These are phyloP conservation scores for Cerastoderma edule DNA, from an alignment of 2,888 invertebrate genomes.

Conservation along the genomic window DNA sequence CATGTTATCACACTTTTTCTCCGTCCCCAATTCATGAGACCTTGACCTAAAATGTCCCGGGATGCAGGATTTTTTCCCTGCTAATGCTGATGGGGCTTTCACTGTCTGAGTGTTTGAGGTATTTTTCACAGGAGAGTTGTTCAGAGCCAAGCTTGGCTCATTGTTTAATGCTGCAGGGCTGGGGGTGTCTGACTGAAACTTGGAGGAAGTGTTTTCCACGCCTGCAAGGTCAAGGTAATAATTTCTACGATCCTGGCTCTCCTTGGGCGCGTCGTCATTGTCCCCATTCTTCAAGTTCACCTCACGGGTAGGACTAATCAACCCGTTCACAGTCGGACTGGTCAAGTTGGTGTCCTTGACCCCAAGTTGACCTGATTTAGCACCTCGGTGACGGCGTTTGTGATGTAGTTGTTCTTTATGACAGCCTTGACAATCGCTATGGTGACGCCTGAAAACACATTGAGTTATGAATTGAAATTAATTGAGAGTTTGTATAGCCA, in stretches of 20 bases:
- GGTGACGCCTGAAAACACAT: conserved; percentile 75
- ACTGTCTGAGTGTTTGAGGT: conserved; percentile 53
- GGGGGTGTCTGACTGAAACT: conserved; percentile 62
- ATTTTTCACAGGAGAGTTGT: conserved; percentile 53
- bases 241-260: conserved; percentile 78
- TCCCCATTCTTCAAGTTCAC: conserved; percentile 36
- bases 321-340: conserved; percentile 20
- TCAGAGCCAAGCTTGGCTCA: conserved; percentile 46
- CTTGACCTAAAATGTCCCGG: conserved; percentile 83
- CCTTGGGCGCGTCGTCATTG: conserved; percentile 66
- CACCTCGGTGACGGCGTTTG: conserved; percentile 69
- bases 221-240: conserved; percentile 84
- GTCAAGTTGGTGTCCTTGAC: conserved; percentile 50
- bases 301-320: conserved; percentile 34
- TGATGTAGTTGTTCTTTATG: conserved; percentile 69
- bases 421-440: conserved; percentile 72
- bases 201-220: conserved; percentile 80
- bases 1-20: conserved; percentile 70
- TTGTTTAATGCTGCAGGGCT: conserved; percentile 51
- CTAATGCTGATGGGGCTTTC: conserved; percentile 67
- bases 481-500: no score
- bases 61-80: conserved; percentile 57
- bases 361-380: conserved; percentile 49
- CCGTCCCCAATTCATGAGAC: conserved; percentile 82
- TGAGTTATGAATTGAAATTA: conserved; percentile 13